Conservation (phyloP, 2,113 vertebrate species). For the Arenaria interpres region DNA sequence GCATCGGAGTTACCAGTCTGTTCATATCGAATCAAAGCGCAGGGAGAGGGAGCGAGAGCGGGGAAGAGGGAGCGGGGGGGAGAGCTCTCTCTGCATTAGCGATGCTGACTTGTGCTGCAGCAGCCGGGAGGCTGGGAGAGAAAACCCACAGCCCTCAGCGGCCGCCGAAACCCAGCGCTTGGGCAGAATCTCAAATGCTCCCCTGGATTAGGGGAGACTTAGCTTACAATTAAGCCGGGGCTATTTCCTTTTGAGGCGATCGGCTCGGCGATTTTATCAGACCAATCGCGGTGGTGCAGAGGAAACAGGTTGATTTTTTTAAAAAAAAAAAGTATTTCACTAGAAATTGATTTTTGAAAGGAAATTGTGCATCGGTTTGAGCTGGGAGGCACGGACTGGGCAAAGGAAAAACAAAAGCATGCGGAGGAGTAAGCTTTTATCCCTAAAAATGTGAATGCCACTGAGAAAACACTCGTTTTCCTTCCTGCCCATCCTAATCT, state of each 20-base stretch:
- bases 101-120: slow-evolving; percentile 85
- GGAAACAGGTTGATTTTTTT: slow-evolving; percentile 70
- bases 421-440: slow-evolving; percentile 20
- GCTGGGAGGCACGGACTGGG: neutral
- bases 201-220: slow-evolving; percentile 90
- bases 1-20: slow-evolving; percentile 78
- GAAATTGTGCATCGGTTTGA: neutral
- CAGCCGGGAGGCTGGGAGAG: slow-evolving; percentile 81
- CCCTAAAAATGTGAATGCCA: neutral
- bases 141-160: slow-evolving; percentile 79
- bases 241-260: slow-evolving; percentile 89
- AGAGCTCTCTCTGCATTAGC: slow-evolving; percentile 81
- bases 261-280: slow-evolving; percentile 80
- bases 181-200: slow-evolving; percentile 85
- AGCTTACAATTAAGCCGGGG: slow-evolving; percentile 89
- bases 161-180: slow-evolving; percentile 71
- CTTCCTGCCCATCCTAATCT: neutral
- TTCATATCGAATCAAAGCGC: slow-evolving; percentile 80
- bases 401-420: slow-evolving; percentile 32
- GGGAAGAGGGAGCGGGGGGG: slow-evolving; percentile 1
- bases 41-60: slow-evolving; percentile 30
- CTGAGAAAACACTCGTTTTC: neutral
- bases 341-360: slow-evolving; percentile 9
- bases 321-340: slow-evolving; percentile 22
- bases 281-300: slow-evolving; percentile 78